Evolutionary conservation across 1,140 invertebrate species (phyloP), one percentile per base, ranked within the genome.

Genomic region (Drosophila melanica): DNA sequence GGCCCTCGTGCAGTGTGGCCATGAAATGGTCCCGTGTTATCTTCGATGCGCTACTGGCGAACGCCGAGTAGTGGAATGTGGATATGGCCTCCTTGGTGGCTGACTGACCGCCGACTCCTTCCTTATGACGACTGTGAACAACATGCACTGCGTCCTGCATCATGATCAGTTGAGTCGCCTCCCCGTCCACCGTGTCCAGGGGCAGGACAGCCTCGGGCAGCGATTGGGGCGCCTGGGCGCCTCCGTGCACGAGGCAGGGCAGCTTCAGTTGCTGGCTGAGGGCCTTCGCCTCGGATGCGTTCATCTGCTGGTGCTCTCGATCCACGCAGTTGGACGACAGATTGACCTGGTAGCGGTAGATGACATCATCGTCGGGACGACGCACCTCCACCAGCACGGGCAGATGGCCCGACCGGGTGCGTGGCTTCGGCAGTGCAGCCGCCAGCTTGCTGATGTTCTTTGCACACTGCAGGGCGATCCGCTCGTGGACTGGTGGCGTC

Each of bases 381-480:
- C 80, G 80, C 41, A 87, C 42, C 66, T 87, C 84, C 50, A 87
- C 84, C 14, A 87, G 18, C 27, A 87, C 67, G 0, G 85, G 77
- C 30, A 87, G 33, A 39, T 82, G 47, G 7, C 84, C 82, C 6
- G 64, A 35, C 0, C 33, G 72, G 0, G 48, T 70, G 12, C 68
- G 45, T 4, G 71, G 79, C 35, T 82, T 78, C 0, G 84, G 72
- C 68, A 82, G 18, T 3, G 50, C 33, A 7, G 57, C 35, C 5
- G 84, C 76, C 60, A 60, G 9, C 4, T 64, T 51, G 64, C 77
- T 62, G 1, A 87, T 70, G 12, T 76, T 74, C 47, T 55, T 58
- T 45, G 82, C 84, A 42, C 76, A 77, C 57, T 82, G 79, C 57
- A 89, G 45, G 3, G 84, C 82, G 12, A 89, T 76, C 48, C 70